Evolutionary conservation across 2,113 vertebrate genomes (phyloP).

Genomic region (Empidonax traillii): DNA sequence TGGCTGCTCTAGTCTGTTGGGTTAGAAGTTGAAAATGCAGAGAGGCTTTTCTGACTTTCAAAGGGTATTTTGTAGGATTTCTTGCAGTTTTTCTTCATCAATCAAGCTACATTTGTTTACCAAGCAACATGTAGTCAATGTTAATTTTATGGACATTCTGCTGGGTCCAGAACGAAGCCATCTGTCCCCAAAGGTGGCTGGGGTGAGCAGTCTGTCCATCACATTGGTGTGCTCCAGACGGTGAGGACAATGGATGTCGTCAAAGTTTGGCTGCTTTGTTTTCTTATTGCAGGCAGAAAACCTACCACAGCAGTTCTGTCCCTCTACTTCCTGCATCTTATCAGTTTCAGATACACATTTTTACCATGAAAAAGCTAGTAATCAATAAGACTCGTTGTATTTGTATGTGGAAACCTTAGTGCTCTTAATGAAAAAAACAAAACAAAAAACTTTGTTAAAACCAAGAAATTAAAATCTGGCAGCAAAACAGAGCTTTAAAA

Average conservation of each 20-base stretch:
- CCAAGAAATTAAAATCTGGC: neutral
- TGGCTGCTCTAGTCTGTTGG: constrained; percentile 34
- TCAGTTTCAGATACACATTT: neutral
- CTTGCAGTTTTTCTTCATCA: constrained; percentile 85
- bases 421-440: neutral
- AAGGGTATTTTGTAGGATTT: constrained; percentile 78
- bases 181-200: constrained; percentile 75
- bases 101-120: constrained; percentile 85
- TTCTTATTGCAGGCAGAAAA: neutral
- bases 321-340: neutral
- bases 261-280: constrained; percentile 2
- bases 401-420: neutral
- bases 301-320: neutral
- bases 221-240: constrained; percentile 69
- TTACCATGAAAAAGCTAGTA: neutral
- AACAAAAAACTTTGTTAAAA: neutral
- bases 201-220: constrained; percentile 64
- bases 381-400: neutral
- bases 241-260: neutral
- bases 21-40: constrained; percentile 16
- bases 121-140: constrained; percentile 83
- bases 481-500: neutral
- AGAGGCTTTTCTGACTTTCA: constrained; percentile 74
- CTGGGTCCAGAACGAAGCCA: constrained; percentile 75
- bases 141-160: constrained; percentile 84